Conservation (phyloP, 2,797 vertebrate genomes). For the Mormyrus hasselquistii region DNA sequence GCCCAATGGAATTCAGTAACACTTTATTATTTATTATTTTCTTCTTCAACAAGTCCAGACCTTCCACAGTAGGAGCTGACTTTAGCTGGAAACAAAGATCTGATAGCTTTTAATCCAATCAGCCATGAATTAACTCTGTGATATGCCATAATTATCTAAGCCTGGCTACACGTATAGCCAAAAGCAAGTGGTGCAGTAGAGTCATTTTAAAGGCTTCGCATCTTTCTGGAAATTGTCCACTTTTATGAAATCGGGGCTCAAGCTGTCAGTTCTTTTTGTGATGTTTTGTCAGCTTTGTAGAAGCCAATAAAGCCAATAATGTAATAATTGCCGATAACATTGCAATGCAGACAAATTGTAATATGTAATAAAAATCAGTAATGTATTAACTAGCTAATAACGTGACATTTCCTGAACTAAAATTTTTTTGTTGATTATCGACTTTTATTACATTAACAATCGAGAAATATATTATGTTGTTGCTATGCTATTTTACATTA, state of each 20-base stretch:
- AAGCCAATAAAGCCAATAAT: background rate
- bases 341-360: too few relatives aligned
- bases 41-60: slow-evolving; percentile 28
- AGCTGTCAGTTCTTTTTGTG: background rate
- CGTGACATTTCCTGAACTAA: background rate
- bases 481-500: background rate
- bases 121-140: slow-evolving; percentile 50
- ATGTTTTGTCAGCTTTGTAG: background rate
- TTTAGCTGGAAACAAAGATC: slow-evolving; percentile 35
- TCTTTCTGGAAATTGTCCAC: background rate
- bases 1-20: background rate
- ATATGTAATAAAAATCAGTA: background rate
- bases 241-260: background rate
- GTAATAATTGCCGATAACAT: background rate
- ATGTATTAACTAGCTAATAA: background rate
- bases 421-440: background rate
- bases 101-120: slow-evolving; percentile 52
- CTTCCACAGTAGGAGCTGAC: slow-evolving; percentile 25
- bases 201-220: background rate
- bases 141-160: background rate
- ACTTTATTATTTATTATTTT: background rate
- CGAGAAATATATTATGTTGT: background rate
- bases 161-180: slow-evolving; percentile 9
- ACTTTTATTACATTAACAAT: background rate
- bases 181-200: background rate